A percentile compares a stretch with the other conserved stretches of the same genome.
These are phyloP conservation scores for Hirundo rustica DNA, from an alignment of 2,797 vertebrate genomes.

Conservation along the genomic window DNA sequence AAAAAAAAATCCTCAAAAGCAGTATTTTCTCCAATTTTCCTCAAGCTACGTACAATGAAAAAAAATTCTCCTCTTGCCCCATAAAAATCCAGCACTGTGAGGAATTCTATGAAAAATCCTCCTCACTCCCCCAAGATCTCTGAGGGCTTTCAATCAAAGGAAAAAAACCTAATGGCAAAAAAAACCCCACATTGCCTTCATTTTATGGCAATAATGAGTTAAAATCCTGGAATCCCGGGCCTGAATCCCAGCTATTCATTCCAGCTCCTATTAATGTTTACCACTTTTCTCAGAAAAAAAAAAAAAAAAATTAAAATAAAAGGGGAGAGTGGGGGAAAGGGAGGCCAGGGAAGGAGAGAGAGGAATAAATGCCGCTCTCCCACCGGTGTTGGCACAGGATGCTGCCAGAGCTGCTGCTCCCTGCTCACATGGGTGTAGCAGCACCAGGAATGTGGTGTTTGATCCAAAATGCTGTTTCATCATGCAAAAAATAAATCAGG, in stretches of 20 bases:
- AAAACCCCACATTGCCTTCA: neutral
- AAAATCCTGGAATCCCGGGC: conserved; percentile 29
- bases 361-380: neutral
- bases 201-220: conserved; percentile 18
- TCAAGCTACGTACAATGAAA: neutral
- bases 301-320: neutral
- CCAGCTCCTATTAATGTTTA: conserved; percentile 51
- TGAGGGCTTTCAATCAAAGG: neutral
- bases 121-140: neutral
- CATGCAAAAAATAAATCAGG: neutral
- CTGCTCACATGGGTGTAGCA: neutral
- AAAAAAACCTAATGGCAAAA: neutral
- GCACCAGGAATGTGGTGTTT: neutral
- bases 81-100: neutral
- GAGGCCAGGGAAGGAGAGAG: neutral
- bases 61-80: neutral
- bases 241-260: conserved; percentile 54
- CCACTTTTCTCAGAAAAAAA: conserved; percentile 4
- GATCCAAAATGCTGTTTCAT: conserved; percentile 25
- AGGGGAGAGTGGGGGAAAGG: rapidly evolving
- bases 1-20: neutral
- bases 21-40: neutral
- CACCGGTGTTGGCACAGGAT: rapidly evolving
- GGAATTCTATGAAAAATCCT: neutral
- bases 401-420: neutral